Conservation (phyloP, 53 echinoderm and acorn worm species). For the Paelopatides confundens region DNA sequence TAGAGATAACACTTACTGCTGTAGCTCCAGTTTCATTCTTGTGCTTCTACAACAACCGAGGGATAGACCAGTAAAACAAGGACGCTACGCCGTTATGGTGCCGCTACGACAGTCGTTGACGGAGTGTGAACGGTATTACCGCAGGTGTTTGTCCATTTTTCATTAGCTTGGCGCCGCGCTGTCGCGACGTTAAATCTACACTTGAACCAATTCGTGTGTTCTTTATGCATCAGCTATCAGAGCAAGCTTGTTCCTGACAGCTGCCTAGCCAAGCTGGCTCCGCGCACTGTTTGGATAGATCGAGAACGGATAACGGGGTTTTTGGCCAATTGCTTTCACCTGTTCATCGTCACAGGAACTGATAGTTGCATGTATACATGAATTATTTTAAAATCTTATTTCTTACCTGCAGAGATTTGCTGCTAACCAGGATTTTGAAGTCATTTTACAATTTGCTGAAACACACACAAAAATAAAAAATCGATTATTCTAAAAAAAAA, state of each 20-base stretch:
- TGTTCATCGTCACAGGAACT: slow-evolving; percentile 41
- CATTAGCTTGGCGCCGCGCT: slow-evolving; percentile 43
- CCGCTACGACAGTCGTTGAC: slow-evolving; percentile 19
- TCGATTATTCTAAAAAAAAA: too few relatives aligned
- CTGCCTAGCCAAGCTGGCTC: slow-evolving; percentile 43
- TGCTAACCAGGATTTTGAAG: not conserved
- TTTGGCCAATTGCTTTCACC: slow-evolving; percentile 43
- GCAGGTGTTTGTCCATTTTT: slow-evolving; percentile 54
- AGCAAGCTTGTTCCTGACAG: slow-evolving; percentile 37
- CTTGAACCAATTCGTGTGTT: slow-evolving; percentile 37
- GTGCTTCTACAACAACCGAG: too few relatives aligned
- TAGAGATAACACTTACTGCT: too few relatives aligned
- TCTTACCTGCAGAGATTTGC: not conserved
- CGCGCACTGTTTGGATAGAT: slow-evolving; percentile 43
- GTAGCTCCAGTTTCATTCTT: too few relatives aligned
- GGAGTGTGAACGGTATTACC: slow-evolving; percentile 33
- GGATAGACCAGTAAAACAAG: not conserved
- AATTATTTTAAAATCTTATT: not conserved
- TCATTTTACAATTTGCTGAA: too few relatives aligned
- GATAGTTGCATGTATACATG: not conserved
- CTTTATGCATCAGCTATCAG: slow-evolving; percentile 43
- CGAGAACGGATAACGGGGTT: not conserved
- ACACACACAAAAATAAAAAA: too few relatives aligned
- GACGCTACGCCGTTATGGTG: slow-evolving; percentile 1
- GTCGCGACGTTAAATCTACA: slow-evolving; percentile 34